A percentile compares a stretch with the other conserved stretches of the same genome.
Conservation (phyloP, 1,140 invertebrate genomes). For the Melipona quadrifasciata region DNA sequence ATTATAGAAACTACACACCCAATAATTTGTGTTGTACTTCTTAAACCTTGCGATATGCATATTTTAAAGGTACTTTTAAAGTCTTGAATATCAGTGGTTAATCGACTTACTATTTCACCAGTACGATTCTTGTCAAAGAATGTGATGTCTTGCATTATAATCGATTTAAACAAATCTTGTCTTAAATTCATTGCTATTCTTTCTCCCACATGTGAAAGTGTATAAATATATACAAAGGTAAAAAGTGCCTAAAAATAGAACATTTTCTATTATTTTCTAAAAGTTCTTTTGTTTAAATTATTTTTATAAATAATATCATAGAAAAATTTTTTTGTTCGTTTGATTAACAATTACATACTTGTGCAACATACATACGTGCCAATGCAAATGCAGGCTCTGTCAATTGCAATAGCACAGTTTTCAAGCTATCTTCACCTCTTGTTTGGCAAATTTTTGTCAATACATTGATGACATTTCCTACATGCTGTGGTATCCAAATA, state of each 20-base stretch:
- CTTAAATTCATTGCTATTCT: conserved; percentile 91
- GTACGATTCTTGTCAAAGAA: conserved; percentile 96
- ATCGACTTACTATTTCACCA: conserved; percentile 94
- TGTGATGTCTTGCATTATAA: conserved; percentile 93
- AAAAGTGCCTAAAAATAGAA: conserved; percentile 87
- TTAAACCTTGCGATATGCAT: conserved; percentile 93
- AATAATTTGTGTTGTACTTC: conserved; percentile 91
- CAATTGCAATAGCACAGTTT: conserved; percentile 84
- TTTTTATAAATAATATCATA: neutral
- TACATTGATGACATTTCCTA: conserved; percentile 90
- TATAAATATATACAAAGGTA: conserved; percentile 94
- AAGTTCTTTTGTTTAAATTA: neutral
- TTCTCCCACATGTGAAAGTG: conserved; percentile 93
- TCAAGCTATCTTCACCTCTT: conserved; percentile 47
- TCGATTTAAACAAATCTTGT: conserved; percentile 90
- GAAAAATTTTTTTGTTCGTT: no score
- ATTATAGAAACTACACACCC: conserved; percentile 91
- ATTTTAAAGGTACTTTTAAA: conserved; percentile 98
- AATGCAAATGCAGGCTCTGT: conserved; percentile 86
- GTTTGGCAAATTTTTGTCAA: conserved; percentile 83
- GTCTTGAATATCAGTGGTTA: conserved; percentile 97
- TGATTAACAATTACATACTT: conserved; percentile 82
- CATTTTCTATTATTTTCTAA: conserved; percentile 3
- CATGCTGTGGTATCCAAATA: conserved; percentile 89
- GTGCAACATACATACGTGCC: conserved; percentile 85